Base-by-base conservation (phyloP, 2,797 vertebrate species). In the Helicolenus hilgendorfi region DNA sequence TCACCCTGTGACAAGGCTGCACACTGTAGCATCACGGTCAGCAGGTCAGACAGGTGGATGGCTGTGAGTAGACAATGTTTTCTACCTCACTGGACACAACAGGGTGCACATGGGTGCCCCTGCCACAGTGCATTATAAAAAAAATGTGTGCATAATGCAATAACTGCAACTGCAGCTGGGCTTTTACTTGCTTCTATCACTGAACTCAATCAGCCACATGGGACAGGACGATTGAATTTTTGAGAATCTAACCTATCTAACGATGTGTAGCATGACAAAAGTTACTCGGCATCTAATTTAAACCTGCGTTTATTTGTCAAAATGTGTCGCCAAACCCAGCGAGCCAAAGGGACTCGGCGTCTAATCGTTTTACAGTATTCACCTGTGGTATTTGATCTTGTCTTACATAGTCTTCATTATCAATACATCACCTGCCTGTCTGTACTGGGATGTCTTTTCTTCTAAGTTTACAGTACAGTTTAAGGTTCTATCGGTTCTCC, bases 21-120 rank as follows among this genome's bases (percentile, higher is more conserved):
- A 83, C 72, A 7, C 79, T 88, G 93, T 82, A 88, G 77, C 88
- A 73, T 85, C 76, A 41, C 72, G 86, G 92, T 89, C 92, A 82
- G 85, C 79, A 26, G 92, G 92, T 92, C 92, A 93, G 91, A 91
- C 89, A 94, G 94, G 90, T 89, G 81, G 85, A 92, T 73, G 84
- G 72, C 83, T 83, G 68, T 11, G 86, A 86, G 76, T 77, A 83
- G 67, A 83, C 90, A 56, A 70, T 73, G 83, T 91, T 92, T 92
- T 94, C 83, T 74, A 71, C 71, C 72, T 82, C 79, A 79, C 60
- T 31, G 60, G 83, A 88, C 73, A 81, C 73, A 89, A 65, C 55
- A 41, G 15, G 60, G 71, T 29, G 81, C 73, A 87, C 83, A 75
- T 7, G 76, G 67, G 36, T 55, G 77, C 64, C 53, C 36, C 64